phyloP scores from a whole-genome alignment of 2,113 vertebrate genomes.

The Sander lucioperca region DNA sequence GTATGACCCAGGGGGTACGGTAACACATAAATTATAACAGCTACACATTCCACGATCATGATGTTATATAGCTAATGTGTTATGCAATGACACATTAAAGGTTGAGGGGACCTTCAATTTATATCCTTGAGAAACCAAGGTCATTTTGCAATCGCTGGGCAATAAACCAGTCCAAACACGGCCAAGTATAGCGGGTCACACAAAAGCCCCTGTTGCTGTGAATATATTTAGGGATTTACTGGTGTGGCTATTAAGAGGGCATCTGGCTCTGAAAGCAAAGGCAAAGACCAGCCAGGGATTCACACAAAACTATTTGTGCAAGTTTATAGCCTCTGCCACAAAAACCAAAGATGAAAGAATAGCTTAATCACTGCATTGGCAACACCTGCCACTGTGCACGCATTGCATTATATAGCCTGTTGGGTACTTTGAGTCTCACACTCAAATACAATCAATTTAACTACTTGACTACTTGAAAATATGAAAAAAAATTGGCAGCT shows the following conservation, averaged over 20 bases:
- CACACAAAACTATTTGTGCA: constrained; percentile 51
- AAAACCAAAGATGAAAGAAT: constrained; percentile 55
- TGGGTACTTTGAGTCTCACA: constrained; percentile 26
- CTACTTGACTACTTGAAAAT: constrained; percentile 51
- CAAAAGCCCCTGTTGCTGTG: constrained; percentile 47
- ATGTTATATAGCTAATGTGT: constrained; percentile 26
- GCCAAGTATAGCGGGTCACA: constrained; percentile 36
- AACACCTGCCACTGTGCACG: constrained; percentile 35
- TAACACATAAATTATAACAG: constrained; percentile 14
- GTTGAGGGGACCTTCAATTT: constrained; percentile 53
- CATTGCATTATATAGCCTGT: constrained; percentile 23
- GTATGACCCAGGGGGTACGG: background rate
- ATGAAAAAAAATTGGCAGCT: constrained; percentile 14
- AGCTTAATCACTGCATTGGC: constrained; percentile 45
- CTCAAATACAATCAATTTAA: constrained; percentile 53
- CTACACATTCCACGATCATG: background rate
- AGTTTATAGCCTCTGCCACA: constrained; percentile 50
- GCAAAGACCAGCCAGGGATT: constrained; percentile 47
- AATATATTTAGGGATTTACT: constrained; percentile 67
- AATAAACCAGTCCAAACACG: constrained; percentile 56
- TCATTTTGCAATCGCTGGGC: constrained; percentile 42
- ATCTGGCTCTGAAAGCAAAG: constrained; percentile 65
- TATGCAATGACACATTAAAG: constrained; percentile 53
- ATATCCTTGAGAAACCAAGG: constrained; percentile 58
- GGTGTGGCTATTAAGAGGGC: constrained; percentile 59